Base-by-base conservation (phyloP, 2,888 invertebrate genomes). In the Erebia epiphron region DNA sequence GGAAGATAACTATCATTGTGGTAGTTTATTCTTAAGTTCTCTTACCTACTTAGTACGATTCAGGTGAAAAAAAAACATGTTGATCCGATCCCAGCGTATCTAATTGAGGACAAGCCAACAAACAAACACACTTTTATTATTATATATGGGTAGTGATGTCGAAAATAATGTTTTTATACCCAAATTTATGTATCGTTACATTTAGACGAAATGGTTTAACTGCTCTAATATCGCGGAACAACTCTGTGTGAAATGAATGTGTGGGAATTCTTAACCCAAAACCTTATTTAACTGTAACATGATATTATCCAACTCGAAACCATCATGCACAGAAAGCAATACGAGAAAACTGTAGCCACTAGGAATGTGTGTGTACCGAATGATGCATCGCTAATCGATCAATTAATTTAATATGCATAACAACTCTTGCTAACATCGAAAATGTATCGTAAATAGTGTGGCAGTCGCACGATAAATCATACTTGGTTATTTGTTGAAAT, bases 341-440 rank as follows among this genome's bases (percentile, higher is more conserved):
- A 11, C 43, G 21, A 54, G 67, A 67, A 70, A 66, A 18, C 56
- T 56, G 2, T 67, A 21, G 41, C 61, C 49, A 41, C 35, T 64
- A 54, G 41, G 65, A 68, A 69, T 67, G 58, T 69, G 52, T 69
- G 52, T 52, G 58, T 10, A 67, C 26, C 68, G 43, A 73, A 61
- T 65, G 49, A 68, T 61, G 50, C 72, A 68, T 73, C 50, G 57
- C 70, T 62, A 70, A 73, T 68, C 61, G 41, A 57, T 54, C 43
- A 14, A 43, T 57, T 50, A 54, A 61, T 73, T 57, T 61, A n/a
- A 64, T 26, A 70, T 73, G 43, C 58, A 67, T 50, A 69, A 54
- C 54, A 57, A 67, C 63, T 69, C 35, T 58, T 65, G 43, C 64
- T 64, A 16, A 35, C 41, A 43, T 54, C 18, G 43, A 61, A 43